These are phyloP conservation scores for Thereva nobilitata DNA, from an alignment of 2,888 invertebrate genomes.

Conservation along the genomic window DNA sequence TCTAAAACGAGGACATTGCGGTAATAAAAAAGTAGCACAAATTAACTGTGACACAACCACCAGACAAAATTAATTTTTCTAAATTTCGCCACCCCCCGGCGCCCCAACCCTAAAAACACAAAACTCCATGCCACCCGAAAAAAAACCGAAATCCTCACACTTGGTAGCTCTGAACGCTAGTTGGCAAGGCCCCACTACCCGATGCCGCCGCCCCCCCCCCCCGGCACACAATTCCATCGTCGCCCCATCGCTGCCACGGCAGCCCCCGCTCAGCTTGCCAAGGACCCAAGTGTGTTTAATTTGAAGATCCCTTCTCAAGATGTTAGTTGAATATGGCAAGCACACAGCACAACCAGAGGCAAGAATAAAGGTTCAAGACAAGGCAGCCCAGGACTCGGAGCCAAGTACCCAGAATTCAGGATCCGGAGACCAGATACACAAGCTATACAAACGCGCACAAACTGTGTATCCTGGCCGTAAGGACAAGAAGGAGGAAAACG, in stretches of 20 bases:
- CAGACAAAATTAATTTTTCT: constrained; percentile 35
- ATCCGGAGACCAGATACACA: constrained; percentile 13
- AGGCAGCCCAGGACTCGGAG: background rate
- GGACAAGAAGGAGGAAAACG: constrained; percentile 19
- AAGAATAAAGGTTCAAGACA: constrained; percentile 28
- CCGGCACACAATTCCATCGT: too few relatives aligned
- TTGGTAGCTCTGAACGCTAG: too few relatives aligned
- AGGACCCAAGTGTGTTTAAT: constrained; percentile 36
- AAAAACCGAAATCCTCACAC: too few relatives aligned
- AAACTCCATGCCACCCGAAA: too few relatives aligned
- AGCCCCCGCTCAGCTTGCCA: constrained; percentile 26
- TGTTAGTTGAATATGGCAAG: constrained; percentile 34
- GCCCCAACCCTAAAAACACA: background rate
- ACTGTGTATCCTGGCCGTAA: constrained; percentile 23
- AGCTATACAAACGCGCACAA: constrained; percentile 7
- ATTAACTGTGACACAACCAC: constrained; percentile 36
- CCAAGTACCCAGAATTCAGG: too few relatives aligned
- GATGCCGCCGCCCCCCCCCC: too few relatives aligned
- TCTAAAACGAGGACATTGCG: background rate
- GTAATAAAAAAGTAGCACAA: constrained; percentile 30
- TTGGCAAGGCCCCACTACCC: too few relatives aligned
- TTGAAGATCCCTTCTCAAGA: constrained; percentile 37
- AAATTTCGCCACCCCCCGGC: constrained; percentile 13
- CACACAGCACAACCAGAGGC: constrained; percentile 26
- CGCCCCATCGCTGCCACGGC: constrained; percentile 3